These are phyloP conservation scores for Prinia subflava DNA, from an alignment of 2,113 vertebrate genomes.

Conservation along the genomic window DNA sequence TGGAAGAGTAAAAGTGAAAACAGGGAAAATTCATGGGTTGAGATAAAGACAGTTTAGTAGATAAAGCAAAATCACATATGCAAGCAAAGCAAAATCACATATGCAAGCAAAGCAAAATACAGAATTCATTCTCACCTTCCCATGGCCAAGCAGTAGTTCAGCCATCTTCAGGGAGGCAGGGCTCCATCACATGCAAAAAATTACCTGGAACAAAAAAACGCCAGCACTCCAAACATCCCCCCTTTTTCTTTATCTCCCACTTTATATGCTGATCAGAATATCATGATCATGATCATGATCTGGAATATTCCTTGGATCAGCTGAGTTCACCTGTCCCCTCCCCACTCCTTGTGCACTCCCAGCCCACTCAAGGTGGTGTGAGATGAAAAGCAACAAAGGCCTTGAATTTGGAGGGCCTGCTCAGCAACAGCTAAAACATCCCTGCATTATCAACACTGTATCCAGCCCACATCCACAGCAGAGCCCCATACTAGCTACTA, in stretches of 20 bases:
- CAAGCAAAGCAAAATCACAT: not conserved
- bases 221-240: fast-evolving
- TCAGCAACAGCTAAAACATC: not conserved
- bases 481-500: too few species aligned
- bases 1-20: not conserved
- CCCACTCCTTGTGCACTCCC: not conserved
- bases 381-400: not conserved
- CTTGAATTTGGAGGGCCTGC: not conserved
- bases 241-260: not conserved
- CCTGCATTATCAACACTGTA: not conserved
- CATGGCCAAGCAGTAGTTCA: not conserved
- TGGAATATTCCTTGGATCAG: not conserved
- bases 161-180: not conserved
- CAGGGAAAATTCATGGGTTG: not conserved
- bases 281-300: not conserved
- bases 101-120: not conserved
- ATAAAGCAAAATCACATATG: not conserved
- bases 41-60: not conserved
- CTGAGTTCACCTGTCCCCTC: not conserved
- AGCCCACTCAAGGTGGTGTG: not conserved
- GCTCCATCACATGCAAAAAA: fast-evolving
- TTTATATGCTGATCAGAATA: not conserved
- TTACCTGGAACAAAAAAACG: not conserved
- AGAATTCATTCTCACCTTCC: not conserved
- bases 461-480: not conserved